phyloP scores from a whole-genome alignment of 2,797 vertebrate genomes.

The Mus spretus region DNA sequence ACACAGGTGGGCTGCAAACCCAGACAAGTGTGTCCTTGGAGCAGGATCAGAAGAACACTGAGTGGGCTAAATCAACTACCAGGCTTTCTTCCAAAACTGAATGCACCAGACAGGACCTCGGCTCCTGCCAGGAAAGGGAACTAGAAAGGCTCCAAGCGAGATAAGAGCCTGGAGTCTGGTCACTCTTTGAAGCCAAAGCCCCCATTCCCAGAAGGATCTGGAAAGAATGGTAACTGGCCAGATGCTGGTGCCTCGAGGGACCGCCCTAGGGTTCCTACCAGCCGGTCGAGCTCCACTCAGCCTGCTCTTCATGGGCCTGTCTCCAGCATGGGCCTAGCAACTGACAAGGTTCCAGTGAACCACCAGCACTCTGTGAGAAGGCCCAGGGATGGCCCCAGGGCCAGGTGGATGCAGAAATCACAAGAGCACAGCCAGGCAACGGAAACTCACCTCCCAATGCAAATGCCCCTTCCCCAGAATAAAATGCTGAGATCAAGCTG shows the following conservation, averaged over 20 bases:
- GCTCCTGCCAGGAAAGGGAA: constrained; percentile 59
- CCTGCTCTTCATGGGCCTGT: not conserved
- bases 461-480: not conserved
- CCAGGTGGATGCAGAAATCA: not conserved
- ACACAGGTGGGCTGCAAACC: not conserved
- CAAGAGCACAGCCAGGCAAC: fast-evolving
- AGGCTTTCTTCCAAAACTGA: constrained; percentile 57
- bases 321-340: not conserved
- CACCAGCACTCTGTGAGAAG: not conserved
- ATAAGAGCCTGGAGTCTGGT: constrained; percentile 55
- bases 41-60: not conserved
- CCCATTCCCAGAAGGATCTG: constrained; percentile 42
- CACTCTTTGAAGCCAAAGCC: constrained; percentile 63
- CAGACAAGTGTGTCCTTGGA: constrained; percentile 43
- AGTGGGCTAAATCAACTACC: not conserved
- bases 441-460: not conserved
- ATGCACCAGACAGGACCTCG: constrained; percentile 7
- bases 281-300: not conserved
- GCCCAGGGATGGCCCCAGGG: not conserved
- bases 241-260: not conserved
- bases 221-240: constrained; percentile 43
- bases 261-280: not conserved
- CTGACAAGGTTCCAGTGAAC: not conserved
- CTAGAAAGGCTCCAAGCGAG: constrained; percentile 53
- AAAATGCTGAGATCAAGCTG: not conserved